Evolutionary conservation across 64 coral and sea anemone genomes (phyloP).

Genomic region (Catalaphyllia jardinei): DNA sequence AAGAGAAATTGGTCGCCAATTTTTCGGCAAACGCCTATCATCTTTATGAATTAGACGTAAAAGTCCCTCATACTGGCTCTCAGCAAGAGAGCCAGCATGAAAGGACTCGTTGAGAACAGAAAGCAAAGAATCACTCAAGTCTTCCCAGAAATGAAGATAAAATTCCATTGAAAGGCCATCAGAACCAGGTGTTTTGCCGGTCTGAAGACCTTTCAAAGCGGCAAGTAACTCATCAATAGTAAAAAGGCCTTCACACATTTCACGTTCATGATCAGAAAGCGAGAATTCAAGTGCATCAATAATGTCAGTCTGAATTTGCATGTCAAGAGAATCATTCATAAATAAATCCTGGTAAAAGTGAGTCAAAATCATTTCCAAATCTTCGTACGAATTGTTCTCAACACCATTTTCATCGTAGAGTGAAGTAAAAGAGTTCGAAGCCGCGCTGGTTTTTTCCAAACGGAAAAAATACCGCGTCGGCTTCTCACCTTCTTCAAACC

Average conservation of each 20-base stretch:
- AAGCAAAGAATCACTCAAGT: not conserved
- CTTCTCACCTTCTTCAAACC: slow-evolving; percentile 45
- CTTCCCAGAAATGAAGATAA: slow-evolving; percentile 1
- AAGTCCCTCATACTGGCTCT: not conserved
- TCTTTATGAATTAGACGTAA: slow-evolving; percentile 1
- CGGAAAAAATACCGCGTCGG: slow-evolving; percentile 22
- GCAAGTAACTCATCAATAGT: not conserved
- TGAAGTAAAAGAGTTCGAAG: not conserved
- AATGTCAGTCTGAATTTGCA: not conserved
- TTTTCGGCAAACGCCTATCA: not conserved
- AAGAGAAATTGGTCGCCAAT: slow-evolving; percentile 20
- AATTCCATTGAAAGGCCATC: slow-evolving; percentile 38
- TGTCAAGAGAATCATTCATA: not conserved
- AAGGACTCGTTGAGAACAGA: not conserved
- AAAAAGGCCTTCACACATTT: not conserved
- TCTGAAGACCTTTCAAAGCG: not conserved
- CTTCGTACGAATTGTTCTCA: not conserved
- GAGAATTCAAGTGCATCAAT: not conserved
- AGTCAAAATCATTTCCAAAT: not conserved
- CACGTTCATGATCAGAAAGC: not conserved
- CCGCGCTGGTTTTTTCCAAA: not conserved
- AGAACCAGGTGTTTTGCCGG: not conserved
- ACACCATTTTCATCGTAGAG: not conserved
- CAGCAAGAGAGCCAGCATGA: not conserved
- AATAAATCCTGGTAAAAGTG: slow-evolving; percentile 13